Evolutionary conservation across 1,140 invertebrate species (phyloP), one percentile per base, ranked within the genome.

Genomic region (Subanguina moxae): DNA sequence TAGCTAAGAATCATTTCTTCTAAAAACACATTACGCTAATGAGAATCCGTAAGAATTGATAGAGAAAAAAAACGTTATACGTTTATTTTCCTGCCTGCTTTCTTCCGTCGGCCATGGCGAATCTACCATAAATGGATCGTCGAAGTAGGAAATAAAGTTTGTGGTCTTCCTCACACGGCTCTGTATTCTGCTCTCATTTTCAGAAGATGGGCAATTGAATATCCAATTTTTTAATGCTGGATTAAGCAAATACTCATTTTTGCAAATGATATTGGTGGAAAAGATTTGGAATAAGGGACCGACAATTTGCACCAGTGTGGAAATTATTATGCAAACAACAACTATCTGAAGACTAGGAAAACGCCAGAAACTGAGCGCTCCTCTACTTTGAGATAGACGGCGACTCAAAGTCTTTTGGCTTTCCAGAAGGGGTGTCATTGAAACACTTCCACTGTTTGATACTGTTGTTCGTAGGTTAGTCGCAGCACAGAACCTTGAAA

Each of bases 81-180:
- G n/a, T 28, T 28, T 67, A 28, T 52, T 28, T 32, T 38, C 27
- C 62, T 67, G 19, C 1, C 9, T 27, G 17, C 21, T 19, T 46
- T 67, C 57, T 7, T 67, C 57, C 38, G 32, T 48, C 8, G 19
- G 27, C 5, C 25, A 30, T 25, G 45, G 45, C 5, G 32, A 30
- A 45, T 68, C 64, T 7, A 42, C 28, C 1, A 38, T 28, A 43
- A 67, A 68, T 46, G 67, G 67, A 45, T 68, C 67, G 57, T 42
- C 64, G 42, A 68, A 68, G 21, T 61, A 61, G 28, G 28, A 68
- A 45, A 68, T 52, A 30, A 45, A 66, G 66, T 67, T 68, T 46
- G 43, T 52, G 45, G 67, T n/a, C 28, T 19, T 13, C 32, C 38
- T 42, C 17, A 56, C 19, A 17, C 17, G 27, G 19, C 23, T 46